Evolutionary conservation across 2,113 vertebrate species (phyloP).

Genomic region (Oryzias javanicus): DNA sequence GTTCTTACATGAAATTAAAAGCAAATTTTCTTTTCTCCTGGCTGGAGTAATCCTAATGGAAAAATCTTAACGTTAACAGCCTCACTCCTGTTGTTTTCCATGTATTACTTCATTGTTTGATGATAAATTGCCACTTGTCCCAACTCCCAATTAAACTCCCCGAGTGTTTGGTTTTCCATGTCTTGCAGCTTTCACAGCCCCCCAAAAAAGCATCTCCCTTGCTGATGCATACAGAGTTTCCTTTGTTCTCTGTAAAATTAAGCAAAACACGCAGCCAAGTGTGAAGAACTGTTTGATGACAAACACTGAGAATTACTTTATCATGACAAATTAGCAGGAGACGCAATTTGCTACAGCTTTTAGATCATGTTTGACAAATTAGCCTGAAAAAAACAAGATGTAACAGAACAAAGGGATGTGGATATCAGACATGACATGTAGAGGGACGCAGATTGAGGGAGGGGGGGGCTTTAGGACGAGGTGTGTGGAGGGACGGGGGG

Average conservation of each 20-base stretch:
- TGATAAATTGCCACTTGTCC: slow-evolving; percentile 65
- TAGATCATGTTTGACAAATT: slow-evolving; percentile 47
- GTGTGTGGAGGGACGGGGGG: slow-evolving; percentile 24
- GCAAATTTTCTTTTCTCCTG: slow-evolving; percentile 48
- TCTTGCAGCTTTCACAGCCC: slow-evolving; percentile 41
- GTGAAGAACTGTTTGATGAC: slow-evolving; percentile 58
- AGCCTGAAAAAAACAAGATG: slow-evolving; percentile 18
- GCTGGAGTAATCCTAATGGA: slow-evolving; percentile 66
- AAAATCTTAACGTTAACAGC: slow-evolving; percentile 57
- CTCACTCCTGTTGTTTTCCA: slow-evolving; percentile 56
- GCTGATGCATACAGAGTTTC: slow-evolving; percentile 30
- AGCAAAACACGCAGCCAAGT: slow-evolving; percentile 48
- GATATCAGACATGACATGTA: slow-evolving; percentile 31
- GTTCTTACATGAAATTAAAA: slow-evolving; percentile 75
- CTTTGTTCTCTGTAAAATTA: slow-evolving; percentile 54
- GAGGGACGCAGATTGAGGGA: slow-evolving; percentile 19
- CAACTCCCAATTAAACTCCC: slow-evolving; percentile 67
- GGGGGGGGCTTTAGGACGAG: slow-evolving; percentile 18
- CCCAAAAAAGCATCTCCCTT: slow-evolving; percentile 43
- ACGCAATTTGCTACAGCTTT: slow-evolving; percentile 35
- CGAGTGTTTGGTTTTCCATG: slow-evolving; percentile 46
- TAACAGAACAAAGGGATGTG: slow-evolving; percentile 36
- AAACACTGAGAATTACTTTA: slow-evolving; percentile 50
- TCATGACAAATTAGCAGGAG: slow-evolving; percentile 45
- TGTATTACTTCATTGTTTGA: slow-evolving; percentile 60